These are phyloP conservation scores for Elysia chlorotica DNA, from an alignment of 1,140 invertebrate genomes.

Conservation along the genomic window DNA sequence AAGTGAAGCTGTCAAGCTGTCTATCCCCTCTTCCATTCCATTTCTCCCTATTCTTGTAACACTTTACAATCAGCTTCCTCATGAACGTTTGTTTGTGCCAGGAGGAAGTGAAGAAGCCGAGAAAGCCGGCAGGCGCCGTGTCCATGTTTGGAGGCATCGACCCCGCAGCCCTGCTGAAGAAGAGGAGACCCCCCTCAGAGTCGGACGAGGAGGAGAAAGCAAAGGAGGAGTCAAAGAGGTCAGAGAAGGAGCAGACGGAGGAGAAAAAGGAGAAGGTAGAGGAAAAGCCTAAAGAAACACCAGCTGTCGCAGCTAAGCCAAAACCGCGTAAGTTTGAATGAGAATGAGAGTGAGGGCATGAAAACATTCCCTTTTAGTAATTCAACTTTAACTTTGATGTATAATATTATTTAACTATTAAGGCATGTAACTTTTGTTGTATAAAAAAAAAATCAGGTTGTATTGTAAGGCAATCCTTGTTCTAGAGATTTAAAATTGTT, in stretches of 20 bases:
- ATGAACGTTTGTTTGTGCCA: not conserved
- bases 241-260: slow-evolving; percentile 6
- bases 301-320: no score
- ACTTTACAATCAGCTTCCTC: not conserved
- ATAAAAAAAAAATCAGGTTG: no score
- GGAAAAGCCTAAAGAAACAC: no score
- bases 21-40: not conserved
- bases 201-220: slow-evolving; percentile 16
- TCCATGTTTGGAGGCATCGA: slow-evolving; percentile 54
- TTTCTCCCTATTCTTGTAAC: not conserved
- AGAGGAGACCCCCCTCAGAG: slow-evolving; percentile 26
- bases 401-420: no score
- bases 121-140: slow-evolving; percentile 50
- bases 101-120: slow-evolving; percentile 23
- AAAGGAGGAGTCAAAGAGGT: not conserved
- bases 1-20: not conserved
- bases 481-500: no score
- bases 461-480: no score
- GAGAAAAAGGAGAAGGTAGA: not conserved
- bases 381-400: no score
- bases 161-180: slow-evolving; percentile 41
- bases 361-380: no score
- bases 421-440: no score
- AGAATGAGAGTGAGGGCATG: no score
- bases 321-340: no score